Conservation (phyloP, 2,113 vertebrate species). For the Hypocryptadius cinnamomeus region DNA sequence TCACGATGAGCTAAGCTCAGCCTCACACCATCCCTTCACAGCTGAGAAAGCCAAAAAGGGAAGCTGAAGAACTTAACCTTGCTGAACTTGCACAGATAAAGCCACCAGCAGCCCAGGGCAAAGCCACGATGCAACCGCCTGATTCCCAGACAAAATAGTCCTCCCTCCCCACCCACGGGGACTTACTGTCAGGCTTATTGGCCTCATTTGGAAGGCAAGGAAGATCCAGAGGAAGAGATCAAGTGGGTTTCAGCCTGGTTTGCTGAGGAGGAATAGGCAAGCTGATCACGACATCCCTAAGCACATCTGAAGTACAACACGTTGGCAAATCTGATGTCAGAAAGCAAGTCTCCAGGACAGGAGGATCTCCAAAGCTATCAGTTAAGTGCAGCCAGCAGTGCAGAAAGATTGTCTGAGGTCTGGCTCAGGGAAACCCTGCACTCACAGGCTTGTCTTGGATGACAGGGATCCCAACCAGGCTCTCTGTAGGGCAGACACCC, state of each 20-base stretch:
- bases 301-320: neutral
- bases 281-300: neutral
- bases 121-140: neutral
- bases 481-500: neutral
- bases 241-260: neutral
- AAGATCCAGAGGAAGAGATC: neutral
- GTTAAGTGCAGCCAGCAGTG: neutral
- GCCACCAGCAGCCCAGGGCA: neutral
- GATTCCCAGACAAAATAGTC: neutral
- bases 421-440: neutral
- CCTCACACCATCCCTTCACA: slow-evolving; percentile 7
- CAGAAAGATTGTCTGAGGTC: neutral
- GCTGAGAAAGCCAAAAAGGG: slow-evolving; percentile 10
- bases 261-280: neutral
- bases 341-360: neutral
- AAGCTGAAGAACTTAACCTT: slow-evolving; percentile 20
- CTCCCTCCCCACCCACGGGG: neutral
- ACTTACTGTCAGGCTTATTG: neutral
- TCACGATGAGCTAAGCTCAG: slow-evolving; percentile 18
- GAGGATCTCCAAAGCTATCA: neutral
- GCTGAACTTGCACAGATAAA: neutral
- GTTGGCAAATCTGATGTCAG: neutral
- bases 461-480: neutral
- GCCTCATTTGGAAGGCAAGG: neutral
- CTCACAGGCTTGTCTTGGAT: neutral